Conservation (phyloP, 23 tunicate genomes). For the Halocynthia roretzi region DNA sequence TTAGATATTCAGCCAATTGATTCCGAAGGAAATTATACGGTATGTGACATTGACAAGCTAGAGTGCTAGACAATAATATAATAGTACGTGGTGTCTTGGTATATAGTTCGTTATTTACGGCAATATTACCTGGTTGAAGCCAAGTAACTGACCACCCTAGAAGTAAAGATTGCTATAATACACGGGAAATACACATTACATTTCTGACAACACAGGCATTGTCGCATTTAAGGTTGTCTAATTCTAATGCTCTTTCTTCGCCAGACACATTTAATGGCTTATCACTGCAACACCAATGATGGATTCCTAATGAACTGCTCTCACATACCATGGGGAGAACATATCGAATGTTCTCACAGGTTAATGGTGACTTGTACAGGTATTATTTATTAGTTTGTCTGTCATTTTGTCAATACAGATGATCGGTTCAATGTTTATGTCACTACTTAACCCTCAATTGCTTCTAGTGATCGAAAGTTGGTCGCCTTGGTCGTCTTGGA, state of each 20-base stretch:
- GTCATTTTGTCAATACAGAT: neutral
- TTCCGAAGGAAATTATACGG: neutral
- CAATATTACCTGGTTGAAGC: too few species aligned
- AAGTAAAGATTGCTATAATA: too few species aligned
- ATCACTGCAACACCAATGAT: neutral
- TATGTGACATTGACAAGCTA: neutral
- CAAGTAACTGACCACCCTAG: too few species aligned
- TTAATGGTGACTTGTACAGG: slow-evolving; percentile 13
- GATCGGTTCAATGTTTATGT: neutral
- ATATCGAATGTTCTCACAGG: slow-evolving; percentile 1
- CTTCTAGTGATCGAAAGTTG: neutral
- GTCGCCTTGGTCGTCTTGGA: slow-evolving; percentile 5
- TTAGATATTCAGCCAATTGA: neutral
- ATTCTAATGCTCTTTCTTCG: too few species aligned
- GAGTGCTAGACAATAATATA: too few species aligned
- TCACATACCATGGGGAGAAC: slow-evolving; percentile 6
- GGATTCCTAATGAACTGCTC: neutral
- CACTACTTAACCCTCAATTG: neutral
- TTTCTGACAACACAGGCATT: too few species aligned
- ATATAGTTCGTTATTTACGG: too few species aligned
- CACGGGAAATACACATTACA: too few species aligned
- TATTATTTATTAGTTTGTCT: neutral
- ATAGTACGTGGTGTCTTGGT: too few species aligned
- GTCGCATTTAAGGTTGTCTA: too few species aligned
- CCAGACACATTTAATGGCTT: slow-evolving; percentile 2